Evolutionary conservation across 2,888 invertebrate species (phyloP).

Genomic region (Caradrina clavipalpis): DNA sequence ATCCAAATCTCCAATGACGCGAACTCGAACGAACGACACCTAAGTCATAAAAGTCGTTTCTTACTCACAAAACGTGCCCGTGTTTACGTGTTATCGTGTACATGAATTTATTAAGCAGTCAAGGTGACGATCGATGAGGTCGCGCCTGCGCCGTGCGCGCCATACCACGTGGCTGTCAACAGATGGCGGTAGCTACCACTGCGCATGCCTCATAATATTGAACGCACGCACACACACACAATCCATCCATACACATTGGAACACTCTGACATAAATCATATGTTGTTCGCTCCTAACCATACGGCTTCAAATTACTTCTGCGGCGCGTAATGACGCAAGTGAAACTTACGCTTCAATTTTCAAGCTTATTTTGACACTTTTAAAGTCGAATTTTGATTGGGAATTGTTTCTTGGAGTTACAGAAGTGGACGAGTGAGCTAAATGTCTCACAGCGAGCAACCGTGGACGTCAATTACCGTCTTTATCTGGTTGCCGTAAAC

Average conservation of each 20-base stretch:
- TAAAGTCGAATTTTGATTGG: slow-evolving; percentile 65
- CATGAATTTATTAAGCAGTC: slow-evolving; percentile 88
- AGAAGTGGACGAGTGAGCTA: slow-evolving; percentile 82
- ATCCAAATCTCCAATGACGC: slow-evolving; percentile 44
- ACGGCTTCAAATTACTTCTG: slow-evolving; percentile 87
- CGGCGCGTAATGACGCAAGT: slow-evolving; percentile 85
- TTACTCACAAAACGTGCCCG: slow-evolving; percentile 74
- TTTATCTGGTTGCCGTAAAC: slow-evolving; percentile 78
- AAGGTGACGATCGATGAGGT: slow-evolving; percentile 87
- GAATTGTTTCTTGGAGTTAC: slow-evolving; percentile 59
- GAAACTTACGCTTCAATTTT: slow-evolving; percentile 56
- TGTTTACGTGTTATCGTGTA: slow-evolving; percentile 68
- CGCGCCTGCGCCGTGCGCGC: slow-evolving; percentile 76
- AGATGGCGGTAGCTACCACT: slow-evolving; percentile 84
- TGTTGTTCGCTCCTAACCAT: slow-evolving; percentile 85
- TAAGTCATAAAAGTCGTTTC: slow-evolving; percentile 69
- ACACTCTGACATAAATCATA: slow-evolving; percentile 84
- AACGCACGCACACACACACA: slow-evolving; percentile 76
- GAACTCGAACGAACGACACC: slow-evolving; percentile 59
- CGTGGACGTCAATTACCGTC: slow-evolving; percentile 85
- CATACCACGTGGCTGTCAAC: slow-evolving; percentile 85
- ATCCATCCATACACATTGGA: slow-evolving; percentile 64
- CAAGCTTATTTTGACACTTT: slow-evolving; percentile 40
- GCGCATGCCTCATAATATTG: slow-evolving; percentile 88
- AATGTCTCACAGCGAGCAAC: slow-evolving; percentile 79